Evolutionary conservation across 2,797 vertebrate genomes (phyloP), one percentile per base, ranked within the genome.

Genomic region (Euphonia xanthogaster): DNA sequence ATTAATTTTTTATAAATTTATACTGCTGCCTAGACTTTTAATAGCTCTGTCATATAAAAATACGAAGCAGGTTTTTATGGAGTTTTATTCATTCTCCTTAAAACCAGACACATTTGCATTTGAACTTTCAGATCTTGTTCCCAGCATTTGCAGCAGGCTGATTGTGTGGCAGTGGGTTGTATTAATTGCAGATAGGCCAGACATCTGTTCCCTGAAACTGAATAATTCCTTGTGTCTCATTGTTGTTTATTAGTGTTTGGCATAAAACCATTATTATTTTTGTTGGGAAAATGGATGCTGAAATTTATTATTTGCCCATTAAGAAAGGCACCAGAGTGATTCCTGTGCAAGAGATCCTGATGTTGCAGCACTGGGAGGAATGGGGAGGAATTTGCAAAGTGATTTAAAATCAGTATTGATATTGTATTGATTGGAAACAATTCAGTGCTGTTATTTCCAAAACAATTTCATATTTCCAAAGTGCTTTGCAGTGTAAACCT

Each of bases 101-200:
- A 97, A 97, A 95, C 75, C 77, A 87, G 96, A 83, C 91, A 54
- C n/a, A 96, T 97, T 97, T 97, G 95, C 92, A 93, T 97, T 90
- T 97, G 95, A 96, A 93, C 95, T 97, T 98, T 96, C 93, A 95
- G 95, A 91, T 96, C 90, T 96, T 90, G 94, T 96, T 97, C 94
- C 94, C 95, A 22, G 96, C 97, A 96, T 95, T 97, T 97, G 96
- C 93, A 98, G 83, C 88, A 97, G 94, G 85, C 94, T 95, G 96
- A 92, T 93, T 96, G 88, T 97, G 88, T 97, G 94, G 94, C 97
- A 97, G 95, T 96, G 96, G 93, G 96, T 94, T 96, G 91, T 96
- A 98, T 98, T 98, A 98, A 97, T 94, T 97, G 94, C 97, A 97
- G 83, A 96, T 76, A 96, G 93, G 61, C 90, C 86, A 96, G 97